These are phyloP conservation scores for Hydractinia echinata DNA, from an alignment of 30 jellyfish, hydroid and myxozoan genomes.

Conservation along the genomic window DNA sequence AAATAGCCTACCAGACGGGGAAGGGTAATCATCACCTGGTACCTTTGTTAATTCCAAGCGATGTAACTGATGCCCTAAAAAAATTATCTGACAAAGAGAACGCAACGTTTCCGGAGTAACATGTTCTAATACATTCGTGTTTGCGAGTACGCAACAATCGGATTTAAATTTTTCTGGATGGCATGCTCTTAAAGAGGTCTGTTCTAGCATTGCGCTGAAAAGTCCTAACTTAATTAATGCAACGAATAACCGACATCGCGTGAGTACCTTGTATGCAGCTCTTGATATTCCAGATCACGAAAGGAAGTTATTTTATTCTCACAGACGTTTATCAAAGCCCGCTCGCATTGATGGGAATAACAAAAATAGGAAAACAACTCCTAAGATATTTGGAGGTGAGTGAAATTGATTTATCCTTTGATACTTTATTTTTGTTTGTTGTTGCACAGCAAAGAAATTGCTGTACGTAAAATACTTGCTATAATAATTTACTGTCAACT, in stretches of 20 bases:
- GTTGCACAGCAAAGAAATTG: no score
- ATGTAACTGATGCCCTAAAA: neutral
- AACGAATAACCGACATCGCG: conserved; percentile 15
- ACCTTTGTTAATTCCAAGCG: conserved; percentile 2
- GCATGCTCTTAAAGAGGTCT: neutral
- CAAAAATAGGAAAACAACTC: neutral
- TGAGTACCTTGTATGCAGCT: conserved; percentile 4
- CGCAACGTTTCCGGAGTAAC: neutral
- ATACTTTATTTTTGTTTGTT: no score
- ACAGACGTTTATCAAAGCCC: neutral
- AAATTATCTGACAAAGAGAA: neutral
- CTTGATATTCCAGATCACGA: neutral
- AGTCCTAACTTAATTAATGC: conserved; percentile 1
- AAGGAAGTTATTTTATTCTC: neutral
- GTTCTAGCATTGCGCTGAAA: neutral
- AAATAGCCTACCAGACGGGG: conserved; percentile 4
- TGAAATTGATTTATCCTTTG: neutral
- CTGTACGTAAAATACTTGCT: no score
- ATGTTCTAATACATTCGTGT: neutral
- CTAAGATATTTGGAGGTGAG: neutral
- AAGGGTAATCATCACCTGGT: conserved; percentile 9
- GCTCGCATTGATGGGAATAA: neutral
- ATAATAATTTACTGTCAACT: no score
- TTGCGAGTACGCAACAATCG: conserved; percentile 6
- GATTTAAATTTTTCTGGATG: conserved; percentile 1